These are phyloP conservation scores for Bombus pascuorum DNA, from an alignment of 1,140 invertebrate genomes.

Conservation along the genomic window DNA sequence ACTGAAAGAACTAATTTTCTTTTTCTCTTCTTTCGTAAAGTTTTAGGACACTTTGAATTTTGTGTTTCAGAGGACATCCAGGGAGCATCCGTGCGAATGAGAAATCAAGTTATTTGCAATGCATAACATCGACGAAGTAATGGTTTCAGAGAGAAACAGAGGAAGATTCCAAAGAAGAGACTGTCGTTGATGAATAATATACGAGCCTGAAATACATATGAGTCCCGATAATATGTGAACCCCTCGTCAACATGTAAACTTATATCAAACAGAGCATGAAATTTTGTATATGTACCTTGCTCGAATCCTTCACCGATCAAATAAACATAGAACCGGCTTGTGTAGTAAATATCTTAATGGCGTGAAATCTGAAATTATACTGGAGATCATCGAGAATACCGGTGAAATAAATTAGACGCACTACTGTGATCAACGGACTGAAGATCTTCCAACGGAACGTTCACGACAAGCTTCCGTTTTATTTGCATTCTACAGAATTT, in stretches of 20 bases:
- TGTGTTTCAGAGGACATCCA: not conserved
- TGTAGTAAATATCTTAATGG: no score
- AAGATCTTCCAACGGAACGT: not conserved
- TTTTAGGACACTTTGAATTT: not conserved
- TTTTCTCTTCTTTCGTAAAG: not conserved
- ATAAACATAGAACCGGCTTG: not conserved
- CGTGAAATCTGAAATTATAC: not conserved
- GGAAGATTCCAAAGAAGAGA: not conserved
- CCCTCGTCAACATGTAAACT: constrained; percentile 5
- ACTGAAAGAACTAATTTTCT: not conserved
- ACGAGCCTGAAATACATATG: no score
- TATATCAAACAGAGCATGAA: constrained; percentile 3
- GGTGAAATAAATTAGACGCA: not conserved
- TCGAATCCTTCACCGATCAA: not conserved
- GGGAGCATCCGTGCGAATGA: no score
- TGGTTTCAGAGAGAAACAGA: not conserved
- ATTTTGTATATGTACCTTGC: not conserved
- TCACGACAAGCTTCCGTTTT: not conserved
- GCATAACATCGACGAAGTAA: not conserved
- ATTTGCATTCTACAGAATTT: not conserved
- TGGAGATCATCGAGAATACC: not conserved
- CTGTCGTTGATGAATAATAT: not conserved
- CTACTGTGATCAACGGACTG: not conserved
- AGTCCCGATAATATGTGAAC: not conserved
- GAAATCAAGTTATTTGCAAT: constrained; percentile 1